Evolutionary conservation across 2,888 invertebrate genomes (phyloP).

Genomic region (Allophyes oxyacanthae): DNA sequence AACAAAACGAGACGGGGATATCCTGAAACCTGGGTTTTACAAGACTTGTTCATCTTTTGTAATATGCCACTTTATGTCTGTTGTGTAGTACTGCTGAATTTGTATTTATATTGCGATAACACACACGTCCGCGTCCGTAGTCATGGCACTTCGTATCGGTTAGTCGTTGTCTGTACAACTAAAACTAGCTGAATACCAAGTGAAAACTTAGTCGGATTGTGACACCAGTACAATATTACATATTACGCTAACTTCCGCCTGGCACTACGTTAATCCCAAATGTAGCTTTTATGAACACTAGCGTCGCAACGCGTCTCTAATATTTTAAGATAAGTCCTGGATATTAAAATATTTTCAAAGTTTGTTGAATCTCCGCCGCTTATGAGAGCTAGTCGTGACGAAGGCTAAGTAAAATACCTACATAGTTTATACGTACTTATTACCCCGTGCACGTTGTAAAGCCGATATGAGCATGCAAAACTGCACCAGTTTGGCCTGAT

Average conservation of each 20-base stretch:
- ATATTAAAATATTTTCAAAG: constrained; percentile 54
- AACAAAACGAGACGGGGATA: too few relatives aligned
- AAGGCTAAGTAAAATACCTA: too few relatives aligned
- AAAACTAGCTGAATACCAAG: constrained; percentile 62
- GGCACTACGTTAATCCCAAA: constrained; percentile 61
- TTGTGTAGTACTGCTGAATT: neutral
- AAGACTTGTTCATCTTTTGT: too few relatives aligned
- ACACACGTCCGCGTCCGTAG: constrained; percentile 43
- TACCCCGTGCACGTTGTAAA: constrained; percentile 24
- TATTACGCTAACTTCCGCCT: constrained; percentile 54
- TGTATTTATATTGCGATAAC: constrained; percentile 36
- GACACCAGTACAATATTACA: constrained; percentile 64
- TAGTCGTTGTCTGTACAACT: constrained; percentile 53
- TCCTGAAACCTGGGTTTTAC: too few relatives aligned
- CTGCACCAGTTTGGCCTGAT: too few relatives aligned
- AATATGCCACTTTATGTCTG: too few relatives aligned
- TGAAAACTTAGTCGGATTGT: constrained; percentile 55
- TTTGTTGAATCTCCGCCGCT: constrained; percentile 32
- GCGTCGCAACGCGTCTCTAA: constrained; percentile 50
- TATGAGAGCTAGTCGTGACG: too few relatives aligned
- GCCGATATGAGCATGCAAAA: too few relatives aligned
- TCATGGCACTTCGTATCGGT: constrained; percentile 51
- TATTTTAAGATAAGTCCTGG: constrained; percentile 52
- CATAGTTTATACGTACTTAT: constrained; percentile 12
- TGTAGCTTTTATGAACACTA: constrained; percentile 60